Conservation (phyloP, 2,888 invertebrate genomes). For the Cheilosia urbana region DNA sequence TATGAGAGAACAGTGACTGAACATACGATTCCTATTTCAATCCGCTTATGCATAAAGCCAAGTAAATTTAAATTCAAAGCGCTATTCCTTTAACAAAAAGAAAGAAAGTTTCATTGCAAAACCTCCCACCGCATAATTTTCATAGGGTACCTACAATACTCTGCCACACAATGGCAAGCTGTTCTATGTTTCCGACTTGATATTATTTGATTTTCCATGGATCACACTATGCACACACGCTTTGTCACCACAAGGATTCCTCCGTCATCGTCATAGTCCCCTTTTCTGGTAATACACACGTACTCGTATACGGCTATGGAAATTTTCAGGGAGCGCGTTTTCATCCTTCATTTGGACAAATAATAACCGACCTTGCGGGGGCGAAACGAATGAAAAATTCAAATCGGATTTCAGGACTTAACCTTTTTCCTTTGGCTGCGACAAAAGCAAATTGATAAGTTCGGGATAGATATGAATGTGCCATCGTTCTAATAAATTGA, state of each 20-base stretch:
- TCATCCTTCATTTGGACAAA: conserved; percentile 56
- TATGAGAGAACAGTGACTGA: too few relatives aligned
- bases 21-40: too few relatives aligned
- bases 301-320: not conserved
- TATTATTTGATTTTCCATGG: conserved; percentile 21
- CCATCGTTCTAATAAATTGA: not conserved
- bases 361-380: conserved; percentile 10
- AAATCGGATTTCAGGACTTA: conserved; percentile 67
- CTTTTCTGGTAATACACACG: conserved; percentile 34
- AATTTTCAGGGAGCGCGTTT: conserved; percentile 41
- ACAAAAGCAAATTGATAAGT: conserved; percentile 54
- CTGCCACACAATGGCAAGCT: not conserved
- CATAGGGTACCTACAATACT: not conserved
- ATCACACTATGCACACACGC: conserved; percentile 6
- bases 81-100: too few relatives aligned
- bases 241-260: not conserved
- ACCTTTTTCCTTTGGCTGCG: conserved; percentile 54
- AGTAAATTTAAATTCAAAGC: too few relatives aligned
- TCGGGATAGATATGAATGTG: conserved; percentile 7
- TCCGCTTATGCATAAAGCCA: too few relatives aligned
- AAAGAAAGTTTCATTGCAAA: not conserved
- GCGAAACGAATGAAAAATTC: conserved; percentile 37
- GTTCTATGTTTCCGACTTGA: conserved; percentile 5
- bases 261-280: not conserved
- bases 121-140: not conserved